Percentiles rank a stretch among this genome's conserved stretches.
phyloP scores from a whole-genome alignment of 2,113 vertebrate species.

The Sylvietta virens region DNA sequence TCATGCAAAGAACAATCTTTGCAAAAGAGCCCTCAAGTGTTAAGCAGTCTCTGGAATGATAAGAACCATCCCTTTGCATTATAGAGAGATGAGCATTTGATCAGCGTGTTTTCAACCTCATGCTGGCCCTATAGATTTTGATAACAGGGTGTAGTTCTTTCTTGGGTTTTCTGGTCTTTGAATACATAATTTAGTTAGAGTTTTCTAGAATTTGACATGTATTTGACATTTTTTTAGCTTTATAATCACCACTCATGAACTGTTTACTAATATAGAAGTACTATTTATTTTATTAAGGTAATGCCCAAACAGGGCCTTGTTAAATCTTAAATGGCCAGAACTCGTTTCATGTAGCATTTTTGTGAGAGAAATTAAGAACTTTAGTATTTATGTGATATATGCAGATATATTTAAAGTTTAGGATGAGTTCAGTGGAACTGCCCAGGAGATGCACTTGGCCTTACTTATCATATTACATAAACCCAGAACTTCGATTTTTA shows the following conservation, averaged over 20 bases:
- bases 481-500: background rate
- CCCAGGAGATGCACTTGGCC: background rate
- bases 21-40: background rate
- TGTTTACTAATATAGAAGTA: background rate
- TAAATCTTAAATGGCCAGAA: background rate
- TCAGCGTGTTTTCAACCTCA: background rate
- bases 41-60: background rate
- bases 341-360: background rate
- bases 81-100: background rate
- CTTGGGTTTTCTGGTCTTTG: background rate
- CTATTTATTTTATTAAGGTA: background rate
- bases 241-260: background rate
- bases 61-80: background rate
- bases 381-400: background rate
- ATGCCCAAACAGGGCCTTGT: background rate
- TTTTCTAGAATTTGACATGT: background rate
- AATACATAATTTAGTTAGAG: background rate
- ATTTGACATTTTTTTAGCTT: background rate
- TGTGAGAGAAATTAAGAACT: background rate
- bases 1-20: background rate
- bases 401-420: background rate
- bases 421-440: background rate
- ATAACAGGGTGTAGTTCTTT: background rate
- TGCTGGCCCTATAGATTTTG: background rate
- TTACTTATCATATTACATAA: background rate